Conservation (phyloP, 2,888 invertebrate genomes). For the Scaptodrosophila latifasciaeformis region DNA sequence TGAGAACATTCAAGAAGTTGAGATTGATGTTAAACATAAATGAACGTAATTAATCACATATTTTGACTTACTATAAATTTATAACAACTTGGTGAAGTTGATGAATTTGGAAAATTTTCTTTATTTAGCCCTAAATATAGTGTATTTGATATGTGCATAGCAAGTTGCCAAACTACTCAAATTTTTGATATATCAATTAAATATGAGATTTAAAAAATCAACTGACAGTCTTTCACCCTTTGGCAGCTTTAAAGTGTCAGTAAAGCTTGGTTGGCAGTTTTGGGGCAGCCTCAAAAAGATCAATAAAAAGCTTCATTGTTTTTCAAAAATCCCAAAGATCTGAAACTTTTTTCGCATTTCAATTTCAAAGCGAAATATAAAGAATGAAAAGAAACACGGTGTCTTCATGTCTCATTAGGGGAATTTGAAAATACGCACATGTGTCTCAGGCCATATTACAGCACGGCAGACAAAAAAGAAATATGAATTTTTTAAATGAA, state of each 20-base stretch:
- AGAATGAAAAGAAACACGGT: constrained; percentile 22
- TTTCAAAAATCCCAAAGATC: constrained; percentile 35
- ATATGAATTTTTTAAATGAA: constrained; percentile 28
- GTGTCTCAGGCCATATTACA: too few species aligned
- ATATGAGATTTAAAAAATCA: too few species aligned
- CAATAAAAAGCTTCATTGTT: constrained; percentile 29
- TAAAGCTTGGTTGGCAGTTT: constrained; percentile 42
- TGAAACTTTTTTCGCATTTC: constrained; percentile 15
- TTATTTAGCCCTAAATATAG: too few species aligned
- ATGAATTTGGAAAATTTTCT: constrained; percentile 2
- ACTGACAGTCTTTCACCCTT: constrained; percentile 26
- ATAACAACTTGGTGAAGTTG: constrained; percentile 10
- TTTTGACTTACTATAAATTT: constrained; percentile 14
- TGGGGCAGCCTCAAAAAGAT: constrained; percentile 35
- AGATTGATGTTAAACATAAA: too few species aligned
- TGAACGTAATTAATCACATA: too few species aligned
- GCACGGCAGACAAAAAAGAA: constrained; percentile 6
- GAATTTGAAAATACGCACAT: constrained; percentile 21
- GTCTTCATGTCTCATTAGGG: constrained; percentile 20
- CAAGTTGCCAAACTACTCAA: too few species aligned
- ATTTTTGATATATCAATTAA: too few species aligned
- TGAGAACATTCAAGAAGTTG: too few species aligned
- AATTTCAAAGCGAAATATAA: constrained; percentile 18
- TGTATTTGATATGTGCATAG: too few species aligned
- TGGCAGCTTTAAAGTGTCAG: constrained; percentile 41